phyloP scores from a whole-genome alignment of 2,888 invertebrate species.

The Stratiomys singularior region DNA sequence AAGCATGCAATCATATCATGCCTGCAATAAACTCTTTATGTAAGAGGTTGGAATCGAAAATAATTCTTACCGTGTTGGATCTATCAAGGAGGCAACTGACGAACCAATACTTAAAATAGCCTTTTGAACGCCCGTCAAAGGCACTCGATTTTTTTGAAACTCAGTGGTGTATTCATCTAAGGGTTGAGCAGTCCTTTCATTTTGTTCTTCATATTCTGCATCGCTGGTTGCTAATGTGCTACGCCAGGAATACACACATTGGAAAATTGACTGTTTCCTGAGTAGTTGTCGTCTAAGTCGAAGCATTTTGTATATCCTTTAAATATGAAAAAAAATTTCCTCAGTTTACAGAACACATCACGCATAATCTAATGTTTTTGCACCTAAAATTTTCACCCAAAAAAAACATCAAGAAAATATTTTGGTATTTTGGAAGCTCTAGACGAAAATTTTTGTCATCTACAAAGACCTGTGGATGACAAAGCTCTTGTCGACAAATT shows the following conservation, averaged over 20 bases:
- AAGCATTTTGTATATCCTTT: constrained; percentile 22
- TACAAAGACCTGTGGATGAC: too few species aligned
- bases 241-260: too few species aligned
- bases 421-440: too few species aligned
- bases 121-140: constrained; percentile 78
- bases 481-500: too few species aligned
- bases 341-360: too few species aligned
- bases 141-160: constrained; percentile 72
- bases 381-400: too few species aligned
- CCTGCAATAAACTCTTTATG: constrained; percentile 59
- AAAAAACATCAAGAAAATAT: too few species aligned
- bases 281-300: background rate
- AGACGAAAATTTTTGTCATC: too few species aligned
- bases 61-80: constrained; percentile 73
- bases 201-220: background rate
- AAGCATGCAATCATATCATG: constrained; percentile 95
- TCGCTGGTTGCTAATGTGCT: background rate
- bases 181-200: constrained; percentile 32
- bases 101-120: constrained; percentile 84
- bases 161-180: constrained; percentile 70
- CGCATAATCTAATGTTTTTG: too few species aligned
- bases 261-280: background rate
- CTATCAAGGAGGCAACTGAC: constrained; percentile 81
- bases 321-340: too few species aligned
- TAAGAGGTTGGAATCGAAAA: background rate